phyloP scores from a whole-genome alignment of 1,140 invertebrate species.

The Heterodera carotae region DNA sequence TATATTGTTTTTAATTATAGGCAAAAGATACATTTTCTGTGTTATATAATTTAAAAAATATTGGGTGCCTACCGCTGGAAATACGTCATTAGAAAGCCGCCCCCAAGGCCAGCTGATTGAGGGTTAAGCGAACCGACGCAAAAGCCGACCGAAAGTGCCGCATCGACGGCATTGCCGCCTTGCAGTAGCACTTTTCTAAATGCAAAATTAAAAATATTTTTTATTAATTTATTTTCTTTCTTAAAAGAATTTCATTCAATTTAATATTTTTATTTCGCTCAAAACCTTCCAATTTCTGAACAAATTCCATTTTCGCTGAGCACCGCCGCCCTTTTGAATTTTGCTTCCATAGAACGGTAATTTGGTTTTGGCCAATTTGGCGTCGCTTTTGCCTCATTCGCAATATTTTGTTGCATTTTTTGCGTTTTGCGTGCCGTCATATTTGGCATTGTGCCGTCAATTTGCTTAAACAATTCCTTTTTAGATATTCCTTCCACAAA shows the following conservation, averaged over 20 bases:
- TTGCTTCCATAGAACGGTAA: conserved; percentile 32
- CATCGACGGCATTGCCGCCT: conserved; percentile 84
- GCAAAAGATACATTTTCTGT: no score
- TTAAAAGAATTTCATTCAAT: no score
- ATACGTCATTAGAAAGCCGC: conserved; percentile 80
- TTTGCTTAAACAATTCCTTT: conserved; percentile 6
- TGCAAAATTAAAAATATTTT: background rate
- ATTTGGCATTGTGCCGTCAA: conserved; percentile 3
- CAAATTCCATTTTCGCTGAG: conserved; percentile 59
- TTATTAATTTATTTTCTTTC: no score
- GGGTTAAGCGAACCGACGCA: conserved; percentile 81
- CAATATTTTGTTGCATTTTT: conserved; percentile 22
- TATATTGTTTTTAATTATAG: no score
- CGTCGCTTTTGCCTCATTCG: background rate
- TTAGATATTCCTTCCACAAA: background rate
- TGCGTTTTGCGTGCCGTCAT: background rate
- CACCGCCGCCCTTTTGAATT: conserved; percentile 48
- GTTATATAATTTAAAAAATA: background rate
- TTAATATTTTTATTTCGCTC: no score
- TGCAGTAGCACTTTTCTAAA: conserved; percentile 75
- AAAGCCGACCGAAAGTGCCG: conserved; percentile 78
- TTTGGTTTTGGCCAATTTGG: conserved; percentile 45
- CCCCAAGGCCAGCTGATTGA: conserved; percentile 83
- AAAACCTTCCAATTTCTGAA: conserved; percentile 54
- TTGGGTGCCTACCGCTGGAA: conserved; percentile 69